These are phyloP conservation scores for Pangasius krempfi DNA, from an alignment of 2,797 vertebrate genomes.

Conservation along the genomic window DNA sequence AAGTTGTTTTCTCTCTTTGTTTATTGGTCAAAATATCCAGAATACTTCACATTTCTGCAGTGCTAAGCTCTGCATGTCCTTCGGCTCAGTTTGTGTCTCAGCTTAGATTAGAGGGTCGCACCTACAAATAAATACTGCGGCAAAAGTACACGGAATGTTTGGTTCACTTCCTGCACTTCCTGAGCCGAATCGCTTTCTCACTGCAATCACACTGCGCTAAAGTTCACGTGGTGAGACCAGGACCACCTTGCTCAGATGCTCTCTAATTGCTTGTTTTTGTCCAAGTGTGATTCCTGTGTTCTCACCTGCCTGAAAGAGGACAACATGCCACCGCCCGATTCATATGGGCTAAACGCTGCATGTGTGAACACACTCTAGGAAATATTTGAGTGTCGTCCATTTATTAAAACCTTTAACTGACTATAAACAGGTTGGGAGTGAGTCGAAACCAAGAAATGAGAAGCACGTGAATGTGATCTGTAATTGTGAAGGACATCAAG, in stretches of 20 bases:
- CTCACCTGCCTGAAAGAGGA: neutral
- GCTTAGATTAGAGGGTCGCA: neutral
- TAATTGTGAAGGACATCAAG: constrained; percentile 17
- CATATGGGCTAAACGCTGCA: neutral
- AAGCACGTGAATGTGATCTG: neutral
- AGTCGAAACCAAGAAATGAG: neutral
- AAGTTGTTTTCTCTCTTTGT: neutral
- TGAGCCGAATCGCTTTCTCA: neutral
- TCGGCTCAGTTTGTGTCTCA: too few relatives aligned
- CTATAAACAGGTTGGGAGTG: neutral
- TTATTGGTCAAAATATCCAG: neutral
- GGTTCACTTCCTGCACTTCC: neutral
- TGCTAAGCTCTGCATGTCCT: neutral
- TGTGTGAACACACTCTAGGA: neutral
- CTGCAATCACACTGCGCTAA: neutral
- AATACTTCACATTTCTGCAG: neutral
- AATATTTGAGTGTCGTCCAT: neutral
- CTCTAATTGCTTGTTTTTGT: neutral
- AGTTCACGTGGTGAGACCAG: too few relatives aligned
- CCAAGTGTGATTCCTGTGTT: too few relatives aligned
- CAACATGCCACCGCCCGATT: neutral
- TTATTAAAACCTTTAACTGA: neutral
- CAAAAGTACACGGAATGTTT: too few relatives aligned
- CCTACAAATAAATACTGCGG: neutral
- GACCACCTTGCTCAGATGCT: neutral